A percentile compares a stretch with the other conserved stretches of the same genome.
phyloP scores from a whole-genome alignment of 2,888 invertebrate genomes.

The Xestoiulus laeticollis region DNA sequence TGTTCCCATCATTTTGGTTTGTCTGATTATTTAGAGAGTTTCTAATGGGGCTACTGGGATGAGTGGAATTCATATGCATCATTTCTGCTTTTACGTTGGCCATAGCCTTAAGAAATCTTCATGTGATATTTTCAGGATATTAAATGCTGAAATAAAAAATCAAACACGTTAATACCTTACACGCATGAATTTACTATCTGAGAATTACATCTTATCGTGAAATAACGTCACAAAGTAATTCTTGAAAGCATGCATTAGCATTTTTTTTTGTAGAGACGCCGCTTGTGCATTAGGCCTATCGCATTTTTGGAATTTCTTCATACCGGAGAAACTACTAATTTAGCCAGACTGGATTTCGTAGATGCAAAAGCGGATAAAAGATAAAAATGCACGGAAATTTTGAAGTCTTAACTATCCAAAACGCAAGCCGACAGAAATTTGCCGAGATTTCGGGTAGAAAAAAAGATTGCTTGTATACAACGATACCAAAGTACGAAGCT shows the following conservation, averaged over 20 bases:
- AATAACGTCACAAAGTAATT: neutral
- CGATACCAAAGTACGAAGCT: too few species aligned
- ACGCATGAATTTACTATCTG: neutral
- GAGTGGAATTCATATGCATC: constrained; percentile 43
- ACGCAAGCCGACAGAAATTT: too few species aligned
- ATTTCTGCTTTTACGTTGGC: constrained; percentile 45
- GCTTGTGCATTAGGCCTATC: neutral
- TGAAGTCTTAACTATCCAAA: too few species aligned
- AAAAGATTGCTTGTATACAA: too few species aligned
- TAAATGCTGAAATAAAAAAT: neutral
- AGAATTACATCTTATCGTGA: neutral
- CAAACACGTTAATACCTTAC: neutral
- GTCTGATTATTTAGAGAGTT: constrained; percentile 49
- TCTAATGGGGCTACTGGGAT: constrained; percentile 46
- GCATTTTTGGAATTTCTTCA: neutral
- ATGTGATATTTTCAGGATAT: neutral
- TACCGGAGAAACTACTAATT: neutral
- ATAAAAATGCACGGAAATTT: too few species aligned
- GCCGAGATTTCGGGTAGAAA: too few species aligned
- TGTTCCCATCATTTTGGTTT: constrained; percentile 44
- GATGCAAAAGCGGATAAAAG: too few species aligned
- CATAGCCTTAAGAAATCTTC: constrained; percentile 6
- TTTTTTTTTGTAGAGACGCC: neutral
- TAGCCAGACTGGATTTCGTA: too few species aligned
- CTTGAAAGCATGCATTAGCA: neutral